phyloP scores from a whole-genome alignment of 2,113 vertebrate species.

The Thomomys bottae region DNA sequence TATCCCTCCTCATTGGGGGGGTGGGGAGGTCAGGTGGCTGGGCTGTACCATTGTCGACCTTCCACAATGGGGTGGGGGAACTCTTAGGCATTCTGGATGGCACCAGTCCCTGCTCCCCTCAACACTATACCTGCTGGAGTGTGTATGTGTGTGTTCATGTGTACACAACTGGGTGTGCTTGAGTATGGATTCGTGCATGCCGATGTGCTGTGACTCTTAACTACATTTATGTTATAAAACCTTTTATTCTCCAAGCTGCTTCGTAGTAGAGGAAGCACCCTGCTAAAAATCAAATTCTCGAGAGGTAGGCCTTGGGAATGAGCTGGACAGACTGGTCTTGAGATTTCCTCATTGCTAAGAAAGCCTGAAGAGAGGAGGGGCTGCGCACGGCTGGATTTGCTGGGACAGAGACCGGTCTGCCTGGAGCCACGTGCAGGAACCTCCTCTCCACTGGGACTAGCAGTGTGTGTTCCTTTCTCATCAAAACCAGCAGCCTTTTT shows the following conservation, averaged over 20 bases:
- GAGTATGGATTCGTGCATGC: too few species aligned
- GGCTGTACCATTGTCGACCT: too few species aligned
- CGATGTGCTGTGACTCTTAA: background rate
- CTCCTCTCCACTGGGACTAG: rapidly evolving
- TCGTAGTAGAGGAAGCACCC: background rate
- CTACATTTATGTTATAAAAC: background rate
- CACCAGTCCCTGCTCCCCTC: too few species aligned
- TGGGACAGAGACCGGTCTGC: background rate
- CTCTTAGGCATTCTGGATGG: too few species aligned
- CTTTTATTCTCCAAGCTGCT: background rate
- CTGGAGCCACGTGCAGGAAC: background rate
- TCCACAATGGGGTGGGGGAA: too few species aligned
- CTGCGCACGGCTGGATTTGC: background rate
- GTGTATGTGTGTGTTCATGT: background rate
- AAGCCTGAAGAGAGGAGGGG: too few species aligned
- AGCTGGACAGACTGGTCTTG: rapidly evolving
- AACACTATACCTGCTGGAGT: too few species aligned
- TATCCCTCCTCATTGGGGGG: too few species aligned
- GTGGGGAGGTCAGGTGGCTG: too few species aligned
- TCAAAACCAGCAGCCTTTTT: background rate
- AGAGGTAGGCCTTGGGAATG: background rate
- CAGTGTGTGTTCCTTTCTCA: background rate
- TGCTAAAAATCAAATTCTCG: too few species aligned
- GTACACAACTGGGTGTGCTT: background rate
- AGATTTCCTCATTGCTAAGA: background rate